Conservation (phyloP, 2,113 vertebrate genomes). For the Psilopsiagon aurifrons region DNA sequence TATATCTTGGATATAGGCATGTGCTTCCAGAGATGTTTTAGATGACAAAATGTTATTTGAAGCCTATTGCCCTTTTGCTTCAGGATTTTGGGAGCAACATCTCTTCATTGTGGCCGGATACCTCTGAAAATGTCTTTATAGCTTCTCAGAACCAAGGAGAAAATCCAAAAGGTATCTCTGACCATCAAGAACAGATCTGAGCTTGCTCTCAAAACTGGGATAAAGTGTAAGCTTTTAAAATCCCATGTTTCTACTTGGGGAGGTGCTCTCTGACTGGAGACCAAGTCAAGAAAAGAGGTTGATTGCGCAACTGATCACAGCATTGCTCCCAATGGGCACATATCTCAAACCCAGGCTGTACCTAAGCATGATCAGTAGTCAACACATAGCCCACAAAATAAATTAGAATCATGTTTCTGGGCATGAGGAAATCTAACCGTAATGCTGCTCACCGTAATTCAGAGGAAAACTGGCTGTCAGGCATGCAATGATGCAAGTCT, state of each 20-base stretch:
- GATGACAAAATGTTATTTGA: neutral
- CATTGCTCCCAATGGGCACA: neutral
- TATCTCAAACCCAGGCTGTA: neutral
- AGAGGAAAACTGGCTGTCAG: neutral
- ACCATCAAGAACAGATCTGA: neutral
- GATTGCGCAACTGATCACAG: neutral
- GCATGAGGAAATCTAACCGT: neutral
- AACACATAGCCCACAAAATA: neutral
- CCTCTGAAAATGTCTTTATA: neutral
- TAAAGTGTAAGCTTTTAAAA: neutral
- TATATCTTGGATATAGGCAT: neutral
- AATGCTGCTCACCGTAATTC: neutral
- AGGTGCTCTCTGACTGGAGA: neutral
- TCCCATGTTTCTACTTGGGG: neutral
- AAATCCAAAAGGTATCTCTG: neutral
- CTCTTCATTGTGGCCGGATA: neutral
- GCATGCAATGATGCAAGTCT: neutral
- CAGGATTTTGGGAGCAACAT: neutral
- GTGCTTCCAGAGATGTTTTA: neutral
- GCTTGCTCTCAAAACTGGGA: neutral
- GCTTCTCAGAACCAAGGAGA: neutral
- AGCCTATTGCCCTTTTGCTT: neutral
- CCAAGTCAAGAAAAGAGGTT: neutral
- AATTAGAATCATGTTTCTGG: neutral
- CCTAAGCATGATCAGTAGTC: neutral